Evolutionary conservation across 37 sponge, comb jelly and placozoan genomes (phyloP).

Genomic region (Eunapius fragilis): DNA sequence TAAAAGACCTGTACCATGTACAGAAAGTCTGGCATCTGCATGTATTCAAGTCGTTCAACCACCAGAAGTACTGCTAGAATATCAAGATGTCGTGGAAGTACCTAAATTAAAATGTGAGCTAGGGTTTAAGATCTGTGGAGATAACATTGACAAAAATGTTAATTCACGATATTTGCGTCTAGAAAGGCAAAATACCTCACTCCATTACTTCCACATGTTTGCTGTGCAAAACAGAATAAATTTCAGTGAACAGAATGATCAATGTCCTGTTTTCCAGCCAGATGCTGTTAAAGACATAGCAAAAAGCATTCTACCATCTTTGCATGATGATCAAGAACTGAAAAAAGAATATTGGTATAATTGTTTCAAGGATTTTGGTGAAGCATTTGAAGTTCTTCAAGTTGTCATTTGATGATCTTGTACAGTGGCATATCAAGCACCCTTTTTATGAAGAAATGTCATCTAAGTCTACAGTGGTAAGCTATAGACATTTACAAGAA

Average conservation of each 20-base stretch:
- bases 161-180: no score
- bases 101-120: no score
- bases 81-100: no score
- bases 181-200: no score
- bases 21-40: no score
- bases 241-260: background rate
- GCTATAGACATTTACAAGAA: background rate
- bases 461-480: slow-evolving; percentile 12
- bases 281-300: background rate
- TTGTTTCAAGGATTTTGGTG: background rate
- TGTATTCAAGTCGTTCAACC: no score
- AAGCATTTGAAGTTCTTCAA: background rate
- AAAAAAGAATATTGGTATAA: background rate
- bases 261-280: no score
- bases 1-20: no score
- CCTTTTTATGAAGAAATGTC: slow-evolving; percentile 11
- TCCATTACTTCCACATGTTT: slow-evolving; percentile 1
- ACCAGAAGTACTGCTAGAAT: no score
- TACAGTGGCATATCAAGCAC: background rate
- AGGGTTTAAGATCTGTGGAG: no score
- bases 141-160: no score
- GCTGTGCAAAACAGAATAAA: background rate
- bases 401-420: background rate
- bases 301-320: background rate
- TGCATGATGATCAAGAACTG: background rate